A percentile compares a stretch with the other conserved stretches of the same genome.
Evolutionary conservation across 2,888 invertebrate genomes (phyloP).

Genomic region (Aricia artaxerxes): DNA sequence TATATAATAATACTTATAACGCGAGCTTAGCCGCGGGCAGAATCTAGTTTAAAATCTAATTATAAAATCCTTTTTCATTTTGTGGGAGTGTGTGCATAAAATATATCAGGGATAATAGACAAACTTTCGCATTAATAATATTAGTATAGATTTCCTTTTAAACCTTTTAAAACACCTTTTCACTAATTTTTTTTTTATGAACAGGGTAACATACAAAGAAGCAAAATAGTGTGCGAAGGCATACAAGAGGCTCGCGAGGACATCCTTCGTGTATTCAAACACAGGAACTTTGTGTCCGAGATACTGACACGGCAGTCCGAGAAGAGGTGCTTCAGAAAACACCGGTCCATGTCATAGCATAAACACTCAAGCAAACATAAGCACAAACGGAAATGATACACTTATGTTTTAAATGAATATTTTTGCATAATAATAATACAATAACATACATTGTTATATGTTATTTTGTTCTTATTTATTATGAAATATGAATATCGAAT

Average conservation of each 20-base stretch:
- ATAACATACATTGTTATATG: constrained; percentile 1
- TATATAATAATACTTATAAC: too few relatives aligned
- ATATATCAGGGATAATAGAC: neutral
- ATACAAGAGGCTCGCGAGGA: constrained; percentile 93
- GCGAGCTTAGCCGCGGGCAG: too few relatives aligned
- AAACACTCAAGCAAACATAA: constrained; percentile 39
- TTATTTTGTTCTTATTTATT: constrained; percentile 17
- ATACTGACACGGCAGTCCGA: constrained; percentile 95
- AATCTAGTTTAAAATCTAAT: too few relatives aligned
- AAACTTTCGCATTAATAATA: too few relatives aligned
- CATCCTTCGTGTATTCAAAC: constrained; percentile 94
- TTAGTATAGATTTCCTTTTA: too few relatives aligned
- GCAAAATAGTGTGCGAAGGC: constrained; percentile 95
- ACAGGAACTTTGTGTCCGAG: constrained; percentile 92
- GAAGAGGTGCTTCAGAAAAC: constrained; percentile 95
- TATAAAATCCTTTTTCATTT: neutral
- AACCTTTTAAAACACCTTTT: neutral
- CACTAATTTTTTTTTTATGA: constrained; percentile 44
- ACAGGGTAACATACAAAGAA: constrained; percentile 96
- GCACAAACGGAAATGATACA: constrained; percentile 35
- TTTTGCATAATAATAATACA: constrained; percentile 9
- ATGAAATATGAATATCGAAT: constrained; percentile 12
- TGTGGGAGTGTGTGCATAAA: too few relatives aligned
- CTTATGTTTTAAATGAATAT: constrained; percentile 12
- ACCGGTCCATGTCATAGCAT: constrained; percentile 84